A percentile compares a stretch with the other conserved stretches of the same genome.
Conservation (phyloP, 2,888 invertebrate genomes). For the Entomobrya multifasciata region DNA sequence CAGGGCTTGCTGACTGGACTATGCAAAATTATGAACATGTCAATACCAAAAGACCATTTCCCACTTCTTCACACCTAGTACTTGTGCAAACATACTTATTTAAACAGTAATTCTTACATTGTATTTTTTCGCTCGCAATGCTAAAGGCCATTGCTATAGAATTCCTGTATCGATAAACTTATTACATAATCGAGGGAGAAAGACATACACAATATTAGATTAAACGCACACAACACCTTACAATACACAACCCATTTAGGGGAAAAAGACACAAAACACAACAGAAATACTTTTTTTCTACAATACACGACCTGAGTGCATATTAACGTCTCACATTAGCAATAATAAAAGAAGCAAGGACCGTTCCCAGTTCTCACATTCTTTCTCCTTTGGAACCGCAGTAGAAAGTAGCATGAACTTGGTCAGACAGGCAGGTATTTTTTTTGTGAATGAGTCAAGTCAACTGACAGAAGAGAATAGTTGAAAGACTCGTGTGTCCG, state of each 20-base stretch:
- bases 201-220: not conserved
- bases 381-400: not conserved
- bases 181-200: not conserved
- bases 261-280: not conserved
- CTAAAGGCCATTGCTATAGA: too few relatives aligned
- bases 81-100: too few relatives aligned
- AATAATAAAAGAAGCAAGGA: not conserved
- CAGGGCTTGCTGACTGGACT: not conserved
- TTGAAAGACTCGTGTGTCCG: constrained; percentile 26
- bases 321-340: too few relatives aligned
- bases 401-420: not conserved
- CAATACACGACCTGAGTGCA: too few relatives aligned
- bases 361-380: not conserved
- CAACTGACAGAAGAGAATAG: not conserved
- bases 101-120: not conserved
- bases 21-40: constrained; percentile 42
- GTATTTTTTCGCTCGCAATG: not conserved
- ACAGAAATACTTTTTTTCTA: not conserved
- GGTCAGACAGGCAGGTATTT: not conserved
- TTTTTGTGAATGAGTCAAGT: not conserved
- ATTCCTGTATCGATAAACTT: too few relatives aligned
- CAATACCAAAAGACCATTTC: constrained; percentile 47
- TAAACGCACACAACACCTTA: not conserved
- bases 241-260: not conserved
- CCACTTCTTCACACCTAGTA: too few relatives aligned